A percentile compares a stretch with the other conserved stretches of the same genome.
phyloP scores from a whole-genome alignment of 2,797 vertebrate species.

The Sebastes kiyomatsui region DNA sequence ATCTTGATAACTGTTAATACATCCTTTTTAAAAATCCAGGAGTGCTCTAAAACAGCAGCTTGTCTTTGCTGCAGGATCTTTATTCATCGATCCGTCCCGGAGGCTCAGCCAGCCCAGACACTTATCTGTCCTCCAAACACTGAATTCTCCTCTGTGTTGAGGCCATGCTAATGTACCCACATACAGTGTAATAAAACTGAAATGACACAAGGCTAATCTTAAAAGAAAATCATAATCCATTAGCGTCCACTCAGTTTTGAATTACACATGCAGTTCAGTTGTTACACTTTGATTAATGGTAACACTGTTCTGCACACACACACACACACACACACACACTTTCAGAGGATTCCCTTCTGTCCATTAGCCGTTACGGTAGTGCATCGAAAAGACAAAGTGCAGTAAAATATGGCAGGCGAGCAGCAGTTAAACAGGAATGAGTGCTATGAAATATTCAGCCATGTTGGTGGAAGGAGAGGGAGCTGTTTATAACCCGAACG shows the following conservation, averaged over 20 bases:
- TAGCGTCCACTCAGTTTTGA: slow-evolving; percentile 17
- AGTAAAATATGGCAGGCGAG: slow-evolving; percentile 24
- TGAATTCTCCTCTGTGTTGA: slow-evolving; percentile 9
- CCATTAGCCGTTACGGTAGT: slow-evolving; percentile 4
- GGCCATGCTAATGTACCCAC: background rate
- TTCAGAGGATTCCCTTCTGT: slow-evolving; percentile 22
- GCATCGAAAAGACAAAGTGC: slow-evolving; percentile 33
- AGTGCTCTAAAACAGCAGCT: background rate
- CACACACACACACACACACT: background rate
- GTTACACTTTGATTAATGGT: slow-evolving; percentile 1
- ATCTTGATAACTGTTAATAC: background rate
- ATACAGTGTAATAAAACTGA: slow-evolving; percentile 7
- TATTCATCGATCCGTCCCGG: slow-evolving; percentile 17
- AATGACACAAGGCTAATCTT: background rate
- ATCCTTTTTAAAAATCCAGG: background rate
- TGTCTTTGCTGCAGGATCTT: slow-evolving; percentile 15
- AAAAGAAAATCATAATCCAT: slow-evolving; percentile 1
- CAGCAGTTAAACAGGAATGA: slow-evolving; percentile 42
- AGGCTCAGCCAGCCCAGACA: background rate
- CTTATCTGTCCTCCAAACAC: slow-evolving; percentile 8
- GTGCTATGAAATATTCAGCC: slow-evolving; percentile 74
- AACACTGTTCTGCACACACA: background rate
- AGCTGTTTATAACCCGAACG: slow-evolving; percentile 39
- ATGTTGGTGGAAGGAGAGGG: slow-evolving; percentile 42
- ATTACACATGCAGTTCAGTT: slow-evolving; percentile 14